phyloP scores from a whole-genome alignment of 1,140 invertebrate genomes.

The Caenorhabditis brenneri region DNA sequence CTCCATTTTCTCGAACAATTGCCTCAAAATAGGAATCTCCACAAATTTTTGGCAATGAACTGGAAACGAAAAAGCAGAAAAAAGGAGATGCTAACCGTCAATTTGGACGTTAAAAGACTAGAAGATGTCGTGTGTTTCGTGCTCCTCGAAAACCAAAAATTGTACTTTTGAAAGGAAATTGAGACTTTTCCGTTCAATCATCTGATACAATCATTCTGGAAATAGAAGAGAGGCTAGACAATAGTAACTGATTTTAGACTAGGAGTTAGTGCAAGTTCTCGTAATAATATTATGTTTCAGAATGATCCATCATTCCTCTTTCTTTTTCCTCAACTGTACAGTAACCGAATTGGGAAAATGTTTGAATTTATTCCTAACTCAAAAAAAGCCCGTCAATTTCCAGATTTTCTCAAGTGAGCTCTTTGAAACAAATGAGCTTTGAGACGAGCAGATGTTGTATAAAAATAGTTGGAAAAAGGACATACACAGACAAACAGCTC shows the following conservation, averaged over 20 bases:
- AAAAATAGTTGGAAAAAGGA: not conserved
- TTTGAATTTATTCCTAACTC: too few species aligned
- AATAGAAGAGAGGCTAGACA: too few species aligned
- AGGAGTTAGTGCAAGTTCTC: too few species aligned
- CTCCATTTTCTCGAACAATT: not conserved
- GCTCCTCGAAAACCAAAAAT: not conserved
- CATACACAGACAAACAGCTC: not conserved
- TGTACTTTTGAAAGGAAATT: constrained; percentile 21
- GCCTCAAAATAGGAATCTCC: not conserved
- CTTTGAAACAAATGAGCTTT: not conserved
- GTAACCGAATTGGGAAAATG: too few species aligned
- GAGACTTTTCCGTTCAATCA: not conserved
- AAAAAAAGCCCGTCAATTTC: too few species aligned
- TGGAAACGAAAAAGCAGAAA: too few species aligned
- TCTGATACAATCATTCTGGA: not conserved
- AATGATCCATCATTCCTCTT: too few species aligned
- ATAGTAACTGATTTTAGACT: too few species aligned
- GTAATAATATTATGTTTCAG: too few species aligned
- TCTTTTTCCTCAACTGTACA: too few species aligned
- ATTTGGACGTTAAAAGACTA: not conserved
- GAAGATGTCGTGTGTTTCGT: not conserved
- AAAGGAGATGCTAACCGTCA: not conserved
- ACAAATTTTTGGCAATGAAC: not conserved
- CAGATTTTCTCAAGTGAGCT: constrained; percentile 2
- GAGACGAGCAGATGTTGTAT: not conserved